Evolutionary conservation across 2,797 vertebrate species (phyloP).

Genomic region (Hypotaenidia okinawae): DNA sequence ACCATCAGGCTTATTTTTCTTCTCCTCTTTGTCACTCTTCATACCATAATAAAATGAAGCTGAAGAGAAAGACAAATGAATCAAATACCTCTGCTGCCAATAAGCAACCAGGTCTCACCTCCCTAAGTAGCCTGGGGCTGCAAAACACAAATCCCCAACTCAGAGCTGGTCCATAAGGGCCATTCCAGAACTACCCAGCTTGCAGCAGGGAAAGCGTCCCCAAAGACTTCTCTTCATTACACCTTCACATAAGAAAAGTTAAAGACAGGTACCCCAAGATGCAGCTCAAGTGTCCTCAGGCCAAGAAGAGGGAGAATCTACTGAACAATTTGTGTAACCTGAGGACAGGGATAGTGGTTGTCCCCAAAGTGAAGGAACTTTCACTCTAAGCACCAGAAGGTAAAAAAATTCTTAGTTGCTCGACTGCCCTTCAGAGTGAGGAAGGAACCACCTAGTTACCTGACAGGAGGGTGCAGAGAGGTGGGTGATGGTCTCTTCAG

Average conservation of each 20-base stretch:
- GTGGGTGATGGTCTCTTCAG: too few species aligned
- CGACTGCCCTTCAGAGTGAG: neutral
- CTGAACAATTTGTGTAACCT: neutral
- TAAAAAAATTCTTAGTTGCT: neutral
- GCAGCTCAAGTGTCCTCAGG: neutral
- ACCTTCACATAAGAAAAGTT: neutral
- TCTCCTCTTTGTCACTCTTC: neutral
- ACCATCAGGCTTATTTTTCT: neutral
- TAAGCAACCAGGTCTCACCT: neutral
- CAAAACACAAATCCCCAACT: neutral
- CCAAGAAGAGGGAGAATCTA: neutral
- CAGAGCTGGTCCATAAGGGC: accelerated
- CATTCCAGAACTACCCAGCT: neutral
- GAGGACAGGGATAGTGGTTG: neutral
- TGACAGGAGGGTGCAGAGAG: too few species aligned
- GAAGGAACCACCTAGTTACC: too few species aligned
- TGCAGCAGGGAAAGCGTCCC: neutral
- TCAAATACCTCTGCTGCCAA: neutral
- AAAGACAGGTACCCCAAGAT: neutral
- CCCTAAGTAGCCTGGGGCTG: neutral
- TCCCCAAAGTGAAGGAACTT: neutral
- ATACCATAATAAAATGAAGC: neutral
- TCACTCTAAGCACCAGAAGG: neutral
- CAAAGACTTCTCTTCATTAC: neutral
- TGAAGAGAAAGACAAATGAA: neutral